Percentiles rank a stretch among this genome's conserved stretches.
These are phyloP conservation scores for Pyxicephalus adspersus DNA, from an alignment of 2,113 vertebrate species.

Conservation along the genomic window DNA sequence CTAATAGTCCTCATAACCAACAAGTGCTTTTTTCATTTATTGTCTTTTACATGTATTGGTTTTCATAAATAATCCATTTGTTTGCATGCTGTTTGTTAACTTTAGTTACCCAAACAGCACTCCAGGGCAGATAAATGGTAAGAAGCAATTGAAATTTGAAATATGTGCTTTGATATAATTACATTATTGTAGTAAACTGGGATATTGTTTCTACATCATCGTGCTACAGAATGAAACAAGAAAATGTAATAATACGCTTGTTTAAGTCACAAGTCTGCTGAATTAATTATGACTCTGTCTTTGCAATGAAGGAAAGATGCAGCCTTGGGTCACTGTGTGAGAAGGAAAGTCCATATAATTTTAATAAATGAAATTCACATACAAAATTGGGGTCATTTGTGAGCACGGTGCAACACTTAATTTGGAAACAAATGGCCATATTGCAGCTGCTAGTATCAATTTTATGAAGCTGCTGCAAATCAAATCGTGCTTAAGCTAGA, in stretches of 20 bases:
- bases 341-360: constrained; percentile 11
- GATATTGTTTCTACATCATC: constrained; percentile 25
- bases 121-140: constrained; percentile 29
- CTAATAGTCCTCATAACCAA: neutral
- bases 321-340: neutral
- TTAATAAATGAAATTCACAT: constrained; percentile 5
- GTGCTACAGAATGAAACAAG: neutral
- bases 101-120: constrained; percentile 45
- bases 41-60: constrained; percentile 28
- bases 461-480: neutral
- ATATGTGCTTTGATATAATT: constrained; percentile 49
- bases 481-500: neutral
- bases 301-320: neutral
- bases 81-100: constrained; percentile 37
- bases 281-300: constrained; percentile 43
- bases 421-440: neutral
- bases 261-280: neutral
- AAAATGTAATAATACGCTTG: constrained; percentile 29
- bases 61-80: constrained; percentile 33
- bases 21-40: constrained; percentile 13
- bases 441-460: neutral
- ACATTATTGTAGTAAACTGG: constrained; percentile 27
- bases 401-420: neutral
- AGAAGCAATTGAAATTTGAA: constrained; percentile 44
- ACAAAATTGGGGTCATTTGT: constrained; percentile 1